Percentiles rank a stretch among this genome's conserved stretches.
Evolutionary conservation across 2,113 vertebrate genomes (phyloP).

Genomic region (Phodopus roborovskii): DNA sequence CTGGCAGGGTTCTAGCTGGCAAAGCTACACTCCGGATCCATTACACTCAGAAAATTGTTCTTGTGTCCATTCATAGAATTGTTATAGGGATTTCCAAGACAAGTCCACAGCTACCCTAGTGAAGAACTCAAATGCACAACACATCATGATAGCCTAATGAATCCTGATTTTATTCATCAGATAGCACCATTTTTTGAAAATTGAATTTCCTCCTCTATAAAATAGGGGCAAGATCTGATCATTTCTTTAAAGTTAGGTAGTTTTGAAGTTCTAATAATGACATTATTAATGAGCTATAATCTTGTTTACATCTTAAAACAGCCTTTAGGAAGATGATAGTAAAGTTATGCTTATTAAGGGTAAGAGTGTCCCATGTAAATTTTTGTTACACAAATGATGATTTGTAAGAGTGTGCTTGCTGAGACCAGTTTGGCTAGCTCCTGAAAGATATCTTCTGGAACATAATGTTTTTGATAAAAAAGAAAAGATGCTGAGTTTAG

Average conservation of each 20-base stretch:
- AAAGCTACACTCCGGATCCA: not conserved
- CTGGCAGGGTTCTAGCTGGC: not conserved
- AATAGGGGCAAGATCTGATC: not conserved
- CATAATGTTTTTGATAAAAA: not conserved
- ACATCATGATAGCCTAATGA: not conserved
- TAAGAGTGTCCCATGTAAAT: not conserved
- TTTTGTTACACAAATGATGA: not conserved
- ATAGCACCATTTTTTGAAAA: not conserved
- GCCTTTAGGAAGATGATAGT: not conserved
- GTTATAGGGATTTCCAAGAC: not conserved
- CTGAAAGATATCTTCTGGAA: not conserved
- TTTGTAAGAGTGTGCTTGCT: not conserved
- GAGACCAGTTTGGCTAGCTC: not conserved
- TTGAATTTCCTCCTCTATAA: not conserved
- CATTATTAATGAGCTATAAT: constrained; percentile 25
- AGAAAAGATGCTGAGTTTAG: not conserved
- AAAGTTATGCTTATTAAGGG: not conserved
- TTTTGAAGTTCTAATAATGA: not conserved
- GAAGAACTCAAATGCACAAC: not conserved
- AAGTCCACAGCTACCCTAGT: not conserved
- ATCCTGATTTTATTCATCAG: not conserved
- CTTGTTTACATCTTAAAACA: not conserved
- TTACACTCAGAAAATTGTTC: not conserved
- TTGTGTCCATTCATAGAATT: not conserved
- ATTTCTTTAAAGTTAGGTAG: not conserved